Evolutionary conservation across 1,140 invertebrate species (phyloP).

Genomic region (Pseudoatta argentina): DNA sequence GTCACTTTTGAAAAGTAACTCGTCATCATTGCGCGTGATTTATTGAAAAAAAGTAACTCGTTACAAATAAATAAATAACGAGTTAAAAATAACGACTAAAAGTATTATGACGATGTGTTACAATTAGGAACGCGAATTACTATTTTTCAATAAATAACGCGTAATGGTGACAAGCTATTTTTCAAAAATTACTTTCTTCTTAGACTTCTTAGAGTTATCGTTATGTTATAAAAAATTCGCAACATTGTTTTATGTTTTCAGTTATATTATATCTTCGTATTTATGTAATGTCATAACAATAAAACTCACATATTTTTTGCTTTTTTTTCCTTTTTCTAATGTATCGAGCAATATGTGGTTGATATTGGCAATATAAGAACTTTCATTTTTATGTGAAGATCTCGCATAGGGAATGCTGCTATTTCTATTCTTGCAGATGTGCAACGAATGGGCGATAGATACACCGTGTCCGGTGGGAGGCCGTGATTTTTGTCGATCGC

Average conservation of each 20-base stretch:
- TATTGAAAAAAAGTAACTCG: too few species aligned
- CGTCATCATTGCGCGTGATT: too few species aligned
- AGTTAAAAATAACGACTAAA: too few species aligned
- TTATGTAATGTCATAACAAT: background rate
- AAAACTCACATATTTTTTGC: background rate
- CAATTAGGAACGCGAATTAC: too few species aligned
- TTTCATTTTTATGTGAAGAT: background rate
- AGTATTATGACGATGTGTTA: too few species aligned
- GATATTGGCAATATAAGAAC: slow-evolving; percentile 46
- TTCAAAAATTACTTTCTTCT: too few species aligned
- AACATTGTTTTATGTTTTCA: background rate
- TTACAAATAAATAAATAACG: too few species aligned
- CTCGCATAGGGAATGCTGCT: background rate
- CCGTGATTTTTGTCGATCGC: slow-evolving; percentile 89
- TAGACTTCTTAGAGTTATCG: too few species aligned
- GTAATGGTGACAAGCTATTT: too few species aligned
- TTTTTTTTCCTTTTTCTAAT: background rate
- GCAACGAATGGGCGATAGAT: slow-evolving; percentile 90
- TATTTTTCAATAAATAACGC: too few species aligned
- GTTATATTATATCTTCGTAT: background rate
- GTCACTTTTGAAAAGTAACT: too few species aligned
- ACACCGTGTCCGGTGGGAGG: slow-evolving; percentile 88
- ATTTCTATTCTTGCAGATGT: slow-evolving; percentile 83
- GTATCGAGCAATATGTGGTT: background rate
- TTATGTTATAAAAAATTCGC: too few species aligned